These are phyloP conservation scores for Bradypodion pumilum DNA, from an alignment of 2,797 vertebrate genomes.

Conservation along the genomic window DNA sequence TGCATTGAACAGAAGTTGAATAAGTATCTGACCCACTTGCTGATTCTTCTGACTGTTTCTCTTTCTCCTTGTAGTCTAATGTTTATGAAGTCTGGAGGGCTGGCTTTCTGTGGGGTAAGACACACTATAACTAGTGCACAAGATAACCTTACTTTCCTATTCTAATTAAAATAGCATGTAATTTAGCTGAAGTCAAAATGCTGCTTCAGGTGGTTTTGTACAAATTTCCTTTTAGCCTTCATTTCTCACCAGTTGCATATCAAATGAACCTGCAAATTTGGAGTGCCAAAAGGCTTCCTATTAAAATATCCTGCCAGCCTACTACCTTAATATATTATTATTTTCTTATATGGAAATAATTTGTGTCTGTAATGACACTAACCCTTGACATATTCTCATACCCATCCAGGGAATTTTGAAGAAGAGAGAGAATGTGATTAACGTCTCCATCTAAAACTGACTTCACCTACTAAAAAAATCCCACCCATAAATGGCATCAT, in stretches of 20 bases:
- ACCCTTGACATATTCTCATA: slow-evolving; percentile 24
- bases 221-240: slow-evolving; percentile 54
- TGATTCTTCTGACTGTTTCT: not conserved
- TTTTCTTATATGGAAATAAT: slow-evolving; percentile 42
- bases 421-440: slow-evolving; percentile 31
- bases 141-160: slow-evolving; percentile 31
- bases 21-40: slow-evolving; percentile 21
- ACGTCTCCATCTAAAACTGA: not conserved
- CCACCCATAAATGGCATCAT: not conserved
- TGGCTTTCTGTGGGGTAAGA: slow-evolving; percentile 30
- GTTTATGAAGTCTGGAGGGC: slow-evolving; percentile 11
- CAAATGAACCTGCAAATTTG: slow-evolving; percentile 48
- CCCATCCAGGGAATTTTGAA: slow-evolving; percentile 37
- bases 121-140: slow-evolving; percentile 21
- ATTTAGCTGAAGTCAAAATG: slow-evolving; percentile 32
- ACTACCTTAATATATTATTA: slow-evolving; percentile 41
- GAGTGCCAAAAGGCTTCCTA: slow-evolving; percentile 39
- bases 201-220: slow-evolving; percentile 16
- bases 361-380: slow-evolving; percentile 47
- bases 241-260: slow-evolving; percentile 51
- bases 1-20: slow-evolving; percentile 37
- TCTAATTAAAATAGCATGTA: slow-evolving; percentile 32
- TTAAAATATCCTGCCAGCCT: slow-evolving; percentile 42
- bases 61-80: not conserved
- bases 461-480: not conserved